Base-by-base conservation (phyloP, 2,797 vertebrate genomes). In the Xyrichtys novacula region DNA sequence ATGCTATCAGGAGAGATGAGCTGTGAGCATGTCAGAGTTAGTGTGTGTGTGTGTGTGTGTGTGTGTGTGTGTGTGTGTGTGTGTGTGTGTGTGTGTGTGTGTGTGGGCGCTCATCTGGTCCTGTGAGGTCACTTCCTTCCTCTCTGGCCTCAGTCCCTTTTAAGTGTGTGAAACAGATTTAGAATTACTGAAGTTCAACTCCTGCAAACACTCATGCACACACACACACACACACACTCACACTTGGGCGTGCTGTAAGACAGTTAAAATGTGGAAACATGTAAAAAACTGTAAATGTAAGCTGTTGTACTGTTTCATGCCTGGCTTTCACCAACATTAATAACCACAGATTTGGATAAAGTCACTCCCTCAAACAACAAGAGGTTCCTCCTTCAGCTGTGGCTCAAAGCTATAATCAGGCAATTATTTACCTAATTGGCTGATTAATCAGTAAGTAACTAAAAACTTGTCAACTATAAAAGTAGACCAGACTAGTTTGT, bases 51-150 rank as follows among this genome's bases (percentile, higher is more conserved):
- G 62, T 40, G 52, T 72, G 61, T 55, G 63, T 58, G 68, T 66
- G 57, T 65, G 56, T 68, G 56, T 65, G 63, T 71, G 52, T 65
- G 68, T 72, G 68, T 71, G 71, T 74, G 66, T 57, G 63, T 66
- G 62, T 44, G 52, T 72, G 64, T 67, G 60, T 56, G 72, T 53
- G 65, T n/a, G 49, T 53, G 75, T 71, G 64, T 62, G 54, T 69
- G 79, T 56, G 83, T 55, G 80, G 65, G 78, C 12, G 69, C 74
- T 89, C 86, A 85, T 88, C 83, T 85, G 86, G 81, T 81, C 70
- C 65, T 80, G 74, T 87, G 82, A 89, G 83, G 85, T 89, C 85
- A 89, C 83, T 87, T 90, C 87, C 90, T 87, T 84, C 78, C 75
- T 77, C 63, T 72, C 28, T 84, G 84, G 75, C 72, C 81, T 86